phyloP scores from a whole-genome alignment of 2,888 invertebrate species.

The Diadromus collaris region DNA sequence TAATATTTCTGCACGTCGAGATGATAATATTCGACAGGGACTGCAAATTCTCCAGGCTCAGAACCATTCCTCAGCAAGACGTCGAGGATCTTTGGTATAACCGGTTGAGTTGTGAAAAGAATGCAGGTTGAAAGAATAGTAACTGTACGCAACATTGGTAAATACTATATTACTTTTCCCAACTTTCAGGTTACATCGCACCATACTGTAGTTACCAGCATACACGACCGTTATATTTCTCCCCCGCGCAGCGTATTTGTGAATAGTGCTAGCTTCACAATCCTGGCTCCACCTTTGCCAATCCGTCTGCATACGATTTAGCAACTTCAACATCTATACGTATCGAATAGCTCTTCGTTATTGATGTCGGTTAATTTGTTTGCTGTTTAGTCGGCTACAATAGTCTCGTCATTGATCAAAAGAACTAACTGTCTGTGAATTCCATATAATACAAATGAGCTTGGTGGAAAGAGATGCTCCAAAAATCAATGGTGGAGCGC shows the following conservation, averaged over 20 bases:
- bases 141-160: not conserved
- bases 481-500: slow-evolving; percentile 6
- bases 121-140: not conserved
- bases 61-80: slow-evolving; percentile 32
- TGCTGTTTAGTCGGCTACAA: not conserved
- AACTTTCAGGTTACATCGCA: not conserved
- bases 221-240: slow-evolving; percentile 34
- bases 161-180: not conserved
- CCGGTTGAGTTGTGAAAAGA: slow-evolving; percentile 41
- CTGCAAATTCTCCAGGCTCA: slow-evolving; percentile 37
- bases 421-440: slow-evolving; percentile 21
- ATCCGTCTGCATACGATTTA: slow-evolving; percentile 28
- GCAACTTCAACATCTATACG: slow-evolving; percentile 20
- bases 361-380: not conserved
- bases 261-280: slow-evolving; percentile 34
- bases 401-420: not conserved
- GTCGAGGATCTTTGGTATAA: slow-evolving; percentile 25
- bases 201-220: slow-evolving; percentile 22
- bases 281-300: slow-evolving; percentile 42
- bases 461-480: not conserved
- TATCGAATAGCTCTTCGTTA: not conserved
- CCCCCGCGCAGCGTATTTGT: slow-evolving; percentile 39
- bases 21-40: slow-evolving; percentile 41
- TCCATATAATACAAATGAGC: slow-evolving; percentile 22
- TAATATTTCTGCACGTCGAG: slow-evolving; percentile 53